Base-by-base conservation (phyloP, 2,888 invertebrate species). In the Hirtodrosophila cameraria region DNA sequence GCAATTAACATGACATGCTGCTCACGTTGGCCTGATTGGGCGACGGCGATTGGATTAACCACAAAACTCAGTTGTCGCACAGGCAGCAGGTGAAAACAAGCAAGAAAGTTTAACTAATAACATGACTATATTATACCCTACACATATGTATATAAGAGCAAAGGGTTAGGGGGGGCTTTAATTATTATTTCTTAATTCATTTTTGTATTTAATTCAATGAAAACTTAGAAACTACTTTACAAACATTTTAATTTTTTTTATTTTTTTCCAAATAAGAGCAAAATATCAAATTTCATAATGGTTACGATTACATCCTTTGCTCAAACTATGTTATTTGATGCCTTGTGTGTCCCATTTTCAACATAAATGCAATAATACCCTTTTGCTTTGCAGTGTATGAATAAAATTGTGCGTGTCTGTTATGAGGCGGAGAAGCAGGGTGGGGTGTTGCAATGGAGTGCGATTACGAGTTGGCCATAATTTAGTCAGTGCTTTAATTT, bases 1-100 rank as follows among this genome's bases (percentile, higher is more conserved):
- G 76, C 80, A 80, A 82, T 82, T 82, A 82, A 82, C 80, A 85
- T 85, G 83, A 82, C 83, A 85, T 80, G 71, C 74, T 64, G 85
- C 70, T 71, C 72, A 78, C 82, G 71, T 64, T 62, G 71, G 79
- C 71, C 76, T 82, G 81, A 85, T 83, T 82, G 81, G 82, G 53
- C 63, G 50, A 60, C 54, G 65, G 48, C 75, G 66, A 80, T 75
- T 77, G 83, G 72, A 83, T 82, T 79, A 85, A 84, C 84, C 84
- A 60, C 81, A 84, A 72, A 64, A 67, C 79, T 52, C 50, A 48
- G 53, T 62, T 67, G 62, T 52, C 53, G 54, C 54, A 53, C 50
- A 30, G 46, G 39, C 45, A 49, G 69, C 82, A 79, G 69, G 72
- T 64, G 72, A 43, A 65, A 61, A 52, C 45, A n/a, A 31, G 48